Evolutionary conservation across 2,888 invertebrate species (phyloP), one percentile per base, ranked within the genome.

Genomic region (Scelioninae gen. 2): DNA sequence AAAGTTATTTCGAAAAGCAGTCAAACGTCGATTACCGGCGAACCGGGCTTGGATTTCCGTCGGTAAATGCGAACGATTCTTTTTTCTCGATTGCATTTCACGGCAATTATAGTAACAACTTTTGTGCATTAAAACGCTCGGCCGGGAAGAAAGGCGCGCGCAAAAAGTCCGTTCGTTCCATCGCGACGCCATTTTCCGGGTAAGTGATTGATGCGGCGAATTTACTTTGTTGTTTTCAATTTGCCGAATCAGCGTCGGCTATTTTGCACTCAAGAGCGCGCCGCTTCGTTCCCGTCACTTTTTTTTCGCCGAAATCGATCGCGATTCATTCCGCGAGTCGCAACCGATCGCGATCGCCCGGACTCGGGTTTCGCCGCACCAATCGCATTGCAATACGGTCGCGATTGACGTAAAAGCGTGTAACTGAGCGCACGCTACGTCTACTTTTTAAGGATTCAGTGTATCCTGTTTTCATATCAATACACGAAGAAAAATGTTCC

Each of bases 211-310:
- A 65, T 65, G 60, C 15, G 53, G 58, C 60, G 31, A 64, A 65
- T 71, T 64, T 64, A 71, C 64, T 71, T 71, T 71, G 58, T 65
- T 71, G 71, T 65, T 71, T 71, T 65, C 71, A 71, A 71, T 71
- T 71, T 65, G 25, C 46, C 39, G 53, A 60, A 64, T 71, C 53
- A 65, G 60, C 60, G 65, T 22, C 37, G 9, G 25, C 2, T 19
- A 43, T 58, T 60, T 65, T 53, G 60, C 60, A 53, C 65, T 58
- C 58, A 71, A 70, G 45, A 33, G 18, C 18, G 19, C 22, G 33
- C n/a, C 46, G 55, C 50, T 67, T 65, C 57, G 9, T 65, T 9
- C 15, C 16, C 11, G 31, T 53, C 60, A 37, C 39, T 33, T 53
- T 46, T 61, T 46, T 45, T 46, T 61, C 11, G 46, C 33, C 45